Percentiles rank a stretch among this genome's conserved stretches.
These are phyloP conservation scores for Uloborus plumipes DNA, from an alignment of 2,888 invertebrate species.

Conservation along the genomic window DNA sequence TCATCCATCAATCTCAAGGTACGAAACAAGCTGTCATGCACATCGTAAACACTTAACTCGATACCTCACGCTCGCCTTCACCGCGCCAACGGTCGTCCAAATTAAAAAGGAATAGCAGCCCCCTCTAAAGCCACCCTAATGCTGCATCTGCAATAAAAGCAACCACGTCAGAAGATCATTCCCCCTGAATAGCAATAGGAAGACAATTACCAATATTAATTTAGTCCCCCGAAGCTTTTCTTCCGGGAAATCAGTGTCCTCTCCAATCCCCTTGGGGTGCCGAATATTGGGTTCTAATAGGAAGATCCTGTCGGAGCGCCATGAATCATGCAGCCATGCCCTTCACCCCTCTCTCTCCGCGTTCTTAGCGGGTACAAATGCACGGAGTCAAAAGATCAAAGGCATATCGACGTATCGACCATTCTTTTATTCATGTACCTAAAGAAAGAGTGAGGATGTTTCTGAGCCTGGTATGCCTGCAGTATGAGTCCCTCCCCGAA, in stretches of 20 bases:
- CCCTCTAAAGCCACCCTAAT: no score
- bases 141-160: no score
- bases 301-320: slow-evolving; percentile 36
- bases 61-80: no score
- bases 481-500: no score
- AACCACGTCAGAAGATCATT: slow-evolving; percentile 10
- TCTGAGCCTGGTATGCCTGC: no score
- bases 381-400: slow-evolving; percentile 25
- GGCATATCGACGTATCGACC: slow-evolving; percentile 43
- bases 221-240: slow-evolving; percentile 45
- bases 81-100: no score
- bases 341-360: slow-evolving; percentile 3
- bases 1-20: no score
- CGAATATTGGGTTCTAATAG: slow-evolving; percentile 55
- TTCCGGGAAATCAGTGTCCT: slow-evolving; percentile 46
- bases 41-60: no score
- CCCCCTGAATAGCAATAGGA: slow-evolving; percentile 23
- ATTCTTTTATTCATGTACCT: background rate
- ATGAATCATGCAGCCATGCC: slow-evolving; percentile 39
- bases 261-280: slow-evolving; percentile 31
- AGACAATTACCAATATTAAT: slow-evolving; percentile 62
- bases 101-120: no score
- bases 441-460: no score
- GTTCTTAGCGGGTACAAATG: no score
- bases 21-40: no score